Conservation (phyloP, 2,113 vertebrate genomes). For the Apaloderma vittatum region DNA sequence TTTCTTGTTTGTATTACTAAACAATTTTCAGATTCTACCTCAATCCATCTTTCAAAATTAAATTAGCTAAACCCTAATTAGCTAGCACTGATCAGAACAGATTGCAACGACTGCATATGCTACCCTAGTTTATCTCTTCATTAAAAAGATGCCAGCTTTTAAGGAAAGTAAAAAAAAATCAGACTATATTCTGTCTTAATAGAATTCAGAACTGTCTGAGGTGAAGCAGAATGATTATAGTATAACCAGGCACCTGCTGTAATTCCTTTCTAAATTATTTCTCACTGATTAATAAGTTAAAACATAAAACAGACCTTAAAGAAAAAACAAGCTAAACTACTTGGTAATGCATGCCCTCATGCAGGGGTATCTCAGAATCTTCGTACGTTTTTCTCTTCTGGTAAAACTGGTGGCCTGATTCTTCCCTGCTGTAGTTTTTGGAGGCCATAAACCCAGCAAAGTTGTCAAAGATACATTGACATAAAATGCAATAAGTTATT, state of each 20-base stretch:
- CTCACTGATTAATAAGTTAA: background rate
- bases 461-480: background rate
- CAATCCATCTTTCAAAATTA: conserved; percentile 23
- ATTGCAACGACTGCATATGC: background rate
- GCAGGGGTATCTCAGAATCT: background rate
- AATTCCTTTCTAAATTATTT: background rate
- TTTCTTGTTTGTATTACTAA: background rate
- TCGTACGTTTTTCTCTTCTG: background rate
- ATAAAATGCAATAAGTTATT: background rate
- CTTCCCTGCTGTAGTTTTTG: background rate
- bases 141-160: background rate
- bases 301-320: background rate
- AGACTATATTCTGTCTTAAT: background rate
- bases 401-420: background rate
- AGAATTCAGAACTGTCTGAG: background rate
- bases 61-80: conserved; percentile 26
- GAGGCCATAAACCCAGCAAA: background rate
- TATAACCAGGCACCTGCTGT: background rate
- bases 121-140: background rate
- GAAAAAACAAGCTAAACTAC: background rate
- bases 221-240: background rate
- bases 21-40: conserved; percentile 26
- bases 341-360: background rate
- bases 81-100: background rate
- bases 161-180: background rate